Base-by-base conservation (phyloP, 2,113 vertebrate genomes). In the Sphyrna mokarran region DNA sequence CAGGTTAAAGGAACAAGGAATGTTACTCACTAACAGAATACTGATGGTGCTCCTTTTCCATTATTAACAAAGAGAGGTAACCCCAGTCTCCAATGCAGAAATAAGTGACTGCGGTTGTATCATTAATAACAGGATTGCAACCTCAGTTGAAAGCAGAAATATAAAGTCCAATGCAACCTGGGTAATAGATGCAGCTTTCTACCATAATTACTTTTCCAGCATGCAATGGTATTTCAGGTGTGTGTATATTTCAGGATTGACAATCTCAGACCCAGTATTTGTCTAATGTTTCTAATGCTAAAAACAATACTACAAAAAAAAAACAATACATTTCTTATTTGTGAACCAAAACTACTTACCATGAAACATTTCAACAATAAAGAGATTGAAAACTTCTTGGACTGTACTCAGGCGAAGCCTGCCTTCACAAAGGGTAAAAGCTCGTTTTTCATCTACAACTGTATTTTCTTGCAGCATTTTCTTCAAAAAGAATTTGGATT, bases 321-420 rank as follows among this genome's bases (percentile, higher is more conserved):
- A 11, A 68, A 95, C 48, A 72, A 48, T 95, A 72, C 68, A 70
- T 72, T 70, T 70, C 16, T 20, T 40, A 54, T 95, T 95, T 11
- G 69, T 68, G 40, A 69, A 94, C 40, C 13, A 16, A 54, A 54
- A 96, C 80, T 96, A 97, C 98, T 0, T 97, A 99, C 99, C 98
- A 0, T 98, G 98, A 87, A 98, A 97, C 98, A 99, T 99, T 97
- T 99, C 99, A 76, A 99, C 96, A 0, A 98, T 97, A 10, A 97
- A 97, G 20, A 99, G 97, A 96, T 96, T 97, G 96, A 99, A 99
- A 16, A 98, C 97, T 96, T 99, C 98, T 96, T 98, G 98, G 37
- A 99, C 22, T 0, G 96, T 78, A 0, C 95, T 97, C 0, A 99
- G 98, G 95, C 96, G 97, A 43, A 99, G 98, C 96, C 98, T 99